These are phyloP conservation scores for Drosophila setosimentum DNA, from an alignment of 2,888 invertebrate genomes.

Conservation along the genomic window DNA sequence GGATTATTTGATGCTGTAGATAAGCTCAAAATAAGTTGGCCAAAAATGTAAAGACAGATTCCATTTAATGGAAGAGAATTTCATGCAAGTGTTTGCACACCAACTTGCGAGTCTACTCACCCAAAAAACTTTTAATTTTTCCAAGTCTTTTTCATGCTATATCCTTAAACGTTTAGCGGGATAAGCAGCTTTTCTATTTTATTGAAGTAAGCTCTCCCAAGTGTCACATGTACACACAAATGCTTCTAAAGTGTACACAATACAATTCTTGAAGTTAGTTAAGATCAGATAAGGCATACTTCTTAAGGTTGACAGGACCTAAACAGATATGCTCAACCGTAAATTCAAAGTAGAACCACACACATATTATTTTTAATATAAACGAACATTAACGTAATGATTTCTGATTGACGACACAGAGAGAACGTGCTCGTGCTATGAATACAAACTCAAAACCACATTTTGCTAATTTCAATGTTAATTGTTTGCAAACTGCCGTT, in stretches of 20 bases:
- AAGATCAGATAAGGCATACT: neutral
- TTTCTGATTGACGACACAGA: neutral
- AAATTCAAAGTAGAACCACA: neutral
- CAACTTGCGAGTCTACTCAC: neutral
- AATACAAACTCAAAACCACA: neutral
- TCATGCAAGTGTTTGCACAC: neutral
- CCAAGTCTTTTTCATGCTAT: neutral
- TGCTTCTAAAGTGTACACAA: neutral
- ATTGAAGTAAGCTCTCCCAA: neutral
- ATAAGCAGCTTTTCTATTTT: neutral
- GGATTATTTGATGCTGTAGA: conserved; percentile 30
- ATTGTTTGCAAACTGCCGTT: neutral
- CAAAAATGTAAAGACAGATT: conserved; percentile 16
- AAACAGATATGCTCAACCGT: neutral
- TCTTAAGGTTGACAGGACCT: neutral
- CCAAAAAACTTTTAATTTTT: neutral
- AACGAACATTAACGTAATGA: neutral
- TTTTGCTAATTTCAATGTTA: neutral
- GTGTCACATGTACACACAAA: neutral
- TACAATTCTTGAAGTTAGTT: neutral
- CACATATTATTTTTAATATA: neutral
- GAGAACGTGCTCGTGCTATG: neutral
- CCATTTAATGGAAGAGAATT: conserved; percentile 4
- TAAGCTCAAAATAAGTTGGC: conserved; percentile 22
- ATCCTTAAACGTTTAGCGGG: neutral